Conservation (phyloP, 2,113 vertebrate genomes). For the Machaerirhynchus nigripectus region DNA sequence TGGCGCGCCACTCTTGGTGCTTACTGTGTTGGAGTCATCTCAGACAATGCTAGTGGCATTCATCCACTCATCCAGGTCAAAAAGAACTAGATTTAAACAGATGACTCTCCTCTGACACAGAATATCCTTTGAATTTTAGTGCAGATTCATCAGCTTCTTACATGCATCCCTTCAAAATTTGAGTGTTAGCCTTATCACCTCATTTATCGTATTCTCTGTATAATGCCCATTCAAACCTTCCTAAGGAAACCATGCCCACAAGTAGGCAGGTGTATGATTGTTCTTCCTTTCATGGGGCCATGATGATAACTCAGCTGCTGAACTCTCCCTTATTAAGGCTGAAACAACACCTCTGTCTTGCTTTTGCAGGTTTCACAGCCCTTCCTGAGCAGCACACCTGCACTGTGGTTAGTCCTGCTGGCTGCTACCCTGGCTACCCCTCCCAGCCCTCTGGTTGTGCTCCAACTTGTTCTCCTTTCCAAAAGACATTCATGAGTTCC, state of each 20-base stretch:
- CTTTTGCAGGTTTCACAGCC: neutral
- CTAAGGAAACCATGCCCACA: neutral
- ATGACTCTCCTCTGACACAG: neutral
- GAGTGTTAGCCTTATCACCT: neutral
- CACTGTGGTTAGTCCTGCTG: neutral
- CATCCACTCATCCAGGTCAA: neutral
- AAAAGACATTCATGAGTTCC: neutral
- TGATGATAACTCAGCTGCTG: neutral
- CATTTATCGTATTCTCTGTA: neutral
- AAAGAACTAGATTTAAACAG: neutral
- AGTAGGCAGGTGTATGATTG: fast-evolving
- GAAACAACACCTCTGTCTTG: neutral
- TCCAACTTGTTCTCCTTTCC: neutral
- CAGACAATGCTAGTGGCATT: neutral
- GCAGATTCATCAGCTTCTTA: neutral
- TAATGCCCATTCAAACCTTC: neutral
- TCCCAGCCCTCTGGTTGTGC: neutral
- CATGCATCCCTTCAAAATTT: neutral
- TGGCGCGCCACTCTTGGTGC: neutral
- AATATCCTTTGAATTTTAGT: neutral
- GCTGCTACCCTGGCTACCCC: neutral
- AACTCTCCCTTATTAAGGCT: neutral
- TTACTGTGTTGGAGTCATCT: neutral
- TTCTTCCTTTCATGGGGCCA: neutral
- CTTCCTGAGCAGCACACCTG: neutral